Evolutionary conservation across 2,797 vertebrate genomes (phyloP), one percentile per base, ranked within the genome.

Genomic region (Agapornis canus): DNA sequence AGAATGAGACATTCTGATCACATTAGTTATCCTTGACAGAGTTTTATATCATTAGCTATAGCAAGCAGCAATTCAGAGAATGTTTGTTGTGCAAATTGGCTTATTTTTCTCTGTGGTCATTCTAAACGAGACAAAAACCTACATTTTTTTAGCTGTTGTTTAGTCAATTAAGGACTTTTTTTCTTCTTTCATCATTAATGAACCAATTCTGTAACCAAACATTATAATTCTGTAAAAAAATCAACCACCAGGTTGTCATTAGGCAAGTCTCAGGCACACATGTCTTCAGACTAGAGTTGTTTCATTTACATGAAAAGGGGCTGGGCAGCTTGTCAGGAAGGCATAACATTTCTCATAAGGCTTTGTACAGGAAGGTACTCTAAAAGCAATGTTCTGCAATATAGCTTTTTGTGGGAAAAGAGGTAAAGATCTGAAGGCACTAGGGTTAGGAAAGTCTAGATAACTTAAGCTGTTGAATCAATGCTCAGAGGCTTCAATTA

Each of bases 171-270:
- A 86, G 19, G 32, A 35, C 10, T 35, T 6, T 32, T 69, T 83
- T 89, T 39, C 32, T 90, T 29, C 32, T 89, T 94, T 86, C 40
- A 39, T 39, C 18, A n/a, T 48, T 84, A 79, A 79, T 48, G 43
- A 92, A 79, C 9, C 11, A 66, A 65, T 93, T 95, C 20, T 76
- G 29, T 60, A 72, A 73, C 1, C 1, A 82, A 79, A 13, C 6
- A 56, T 52, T 72, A n/a, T 7, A 66, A 60, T 66, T 84, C n/a
- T 4, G 0, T 32, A 57, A 63, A 70, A 63, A 82, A 75, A 11
- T 29, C 31, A 70, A 31, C 48, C 0, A 4, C 13, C 17, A 40
- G 60, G 10, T 17, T 64, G 16, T 73, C 56, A 70, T n/a, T 70
- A 73, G 40, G 8, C 14, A 70, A 70, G n/a, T 57, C 37, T 76